Evolutionary conservation across 2,797 vertebrate genomes (phyloP), one percentile per base, ranked within the genome.

Genomic region (Varecia variegata): DNA sequence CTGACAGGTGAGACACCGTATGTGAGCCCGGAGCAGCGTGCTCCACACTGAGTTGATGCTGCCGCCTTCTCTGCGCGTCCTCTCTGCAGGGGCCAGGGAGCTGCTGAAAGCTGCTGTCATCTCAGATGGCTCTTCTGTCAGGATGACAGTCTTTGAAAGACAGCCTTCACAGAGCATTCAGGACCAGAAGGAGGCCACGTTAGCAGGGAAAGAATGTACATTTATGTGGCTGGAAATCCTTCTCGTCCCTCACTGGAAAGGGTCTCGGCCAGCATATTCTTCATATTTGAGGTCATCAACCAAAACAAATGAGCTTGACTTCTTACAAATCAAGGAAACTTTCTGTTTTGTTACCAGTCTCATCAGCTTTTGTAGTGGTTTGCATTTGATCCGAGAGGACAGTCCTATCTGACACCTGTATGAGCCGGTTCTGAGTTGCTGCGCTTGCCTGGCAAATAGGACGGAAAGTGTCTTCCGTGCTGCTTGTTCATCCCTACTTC

Each of bases 1-100:
- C 73, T 47, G 71, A 50, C 91, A 93, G 93, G 67, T 68, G 94
- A 92, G 92, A 38, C 27, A 12, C 90, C 94, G 88, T 88, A 93
- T 93, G 96, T 0, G 14, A 86, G 60, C 6, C 82, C 65, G 67
- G 14, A 0, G 68, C 27, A 18, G 15, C 8, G 4, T 7, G 23
- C 58, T 27, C 62, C 90, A 18, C 7, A 82, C 95, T 95, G 93
- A 93, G 86, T 6, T 3, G 27, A 32, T 76, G 74, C 88, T 88
- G 60, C 60, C 54, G 38, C 77, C 94, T 77, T 77, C 90, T 92
- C 71, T 77, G 25, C 5, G 23, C 40, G 6, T n/a, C 82, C 32
- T 50, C 67, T 82, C 17, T 10, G 83, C 30, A 60, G 77, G 38
- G 5, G 52, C 23, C 81, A 3, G 14, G n/a, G 65, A 88, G 81